Base-by-base conservation (phyloP, 2,888 invertebrate genomes). In the Papilio protenor region DNA sequence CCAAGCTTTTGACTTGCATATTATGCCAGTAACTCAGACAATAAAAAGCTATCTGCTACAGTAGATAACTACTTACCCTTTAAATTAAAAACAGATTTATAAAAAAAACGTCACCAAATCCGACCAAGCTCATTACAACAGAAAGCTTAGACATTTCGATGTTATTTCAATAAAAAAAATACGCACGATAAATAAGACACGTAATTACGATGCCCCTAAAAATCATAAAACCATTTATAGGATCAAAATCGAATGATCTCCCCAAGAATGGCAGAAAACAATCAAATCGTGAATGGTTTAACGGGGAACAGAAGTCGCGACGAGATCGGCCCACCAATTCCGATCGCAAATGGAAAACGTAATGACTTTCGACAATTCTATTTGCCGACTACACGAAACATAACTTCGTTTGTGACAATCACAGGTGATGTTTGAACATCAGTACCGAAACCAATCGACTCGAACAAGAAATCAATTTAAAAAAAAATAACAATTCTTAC, bases 281-380 rank as follows among this genome's bases (percentile, higher is more conserved):
- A 91, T 90, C 88, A 87, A 80, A 85, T 80, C 79, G 81, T 77
- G 86, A 87, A 88, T 87, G 85, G 84, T 77, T 83, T 81, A 81
- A 82, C 79, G 73, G 81, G 77, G 82, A 83, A 83, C 84, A 84
- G 84, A 87, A 87, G 83, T 83, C 84, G 81, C 78, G 83, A 82
- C 87, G 84, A 85, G 82, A 76, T 83, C 90, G 87, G 85, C 92
- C 91, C 89, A 90, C 89, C 94, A 93, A 94, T 93, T 92, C 89
- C 84, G 86, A 84, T 87, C 84, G 86, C 88, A 92, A 94, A 93
- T 93, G 87, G 92, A 91, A 93, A 94, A 89, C 87, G 91, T 93
- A 93, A 94, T 94, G 86, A 87, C 85, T 91, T 92, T 92, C 82
- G 89, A 86, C 91, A 90, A 92, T 91, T 90, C 89, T 87, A 93